Base-by-base conservation (phyloP, 2,888 invertebrate genomes). In the Nezara viridula region DNA sequence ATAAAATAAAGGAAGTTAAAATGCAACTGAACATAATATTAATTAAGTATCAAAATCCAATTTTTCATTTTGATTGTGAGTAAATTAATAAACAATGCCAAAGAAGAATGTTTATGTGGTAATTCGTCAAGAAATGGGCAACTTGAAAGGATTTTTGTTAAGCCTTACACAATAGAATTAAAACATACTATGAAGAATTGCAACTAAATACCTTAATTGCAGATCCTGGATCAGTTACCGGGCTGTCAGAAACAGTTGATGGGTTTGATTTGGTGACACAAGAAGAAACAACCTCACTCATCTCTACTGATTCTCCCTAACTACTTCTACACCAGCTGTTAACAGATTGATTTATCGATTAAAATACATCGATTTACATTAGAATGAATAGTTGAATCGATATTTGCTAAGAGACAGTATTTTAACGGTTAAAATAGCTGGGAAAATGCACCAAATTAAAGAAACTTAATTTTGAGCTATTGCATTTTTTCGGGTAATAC, bases 191-290 rank as follows among this genome's bases (percentile, higher is more conserved):
- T 27, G 32, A 89, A 90, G 16, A 66, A 32, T 66, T 32, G 16
- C 16, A 32, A 66, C 32, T 32, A 81, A 89, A 44, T 90, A 94
- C 95, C 94, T 95, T 95, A 81, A 93, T 93, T 88, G 93, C 93
- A 90, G 96, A 96, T 85, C 96, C 96, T 90, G 96, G 96, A 93
- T 96, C 96, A 73, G 96, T 96, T 91, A 96, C 95, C 89, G 96
- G 96, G 92, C 95, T 95, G 93, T 96, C 96, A 91, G 95, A 95
- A 19, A 96, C 94, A 88, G 95, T 93, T 91, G 94, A 94, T 91
- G 94, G 92, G 92, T 94, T 93, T 27, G 91, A 91, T 90, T 91
- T 91, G 6, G 90, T 90, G 9, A 86, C 90, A 66, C 32, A 32
- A 32, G 66, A 12, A 40, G 87, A 37, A 21, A 89, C n/a, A 2